Percentiles rank a stretch among this genome's conserved stretches.
Evolutionary conservation across 2,113 vertebrate species (phyloP).

Genomic region (Beaufortia kweichowensis): DNA sequence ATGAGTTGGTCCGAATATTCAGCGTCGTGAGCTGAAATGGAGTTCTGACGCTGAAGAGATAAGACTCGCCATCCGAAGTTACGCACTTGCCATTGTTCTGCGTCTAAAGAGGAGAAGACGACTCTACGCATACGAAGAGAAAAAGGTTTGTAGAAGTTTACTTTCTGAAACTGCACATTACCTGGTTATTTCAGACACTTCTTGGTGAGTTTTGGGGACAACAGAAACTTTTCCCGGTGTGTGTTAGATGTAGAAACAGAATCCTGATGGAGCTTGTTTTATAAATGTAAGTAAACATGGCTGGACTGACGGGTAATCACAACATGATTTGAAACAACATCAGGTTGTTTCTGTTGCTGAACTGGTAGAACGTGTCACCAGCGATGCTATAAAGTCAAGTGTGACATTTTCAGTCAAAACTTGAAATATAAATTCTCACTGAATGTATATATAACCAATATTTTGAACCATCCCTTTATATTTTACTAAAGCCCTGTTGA

Average conservation of each 20-base stretch:
- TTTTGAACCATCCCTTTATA: too few species aligned
- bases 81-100: constrained; percentile 45
- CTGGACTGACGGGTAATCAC: too few species aligned
- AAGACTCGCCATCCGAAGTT: constrained; percentile 63
- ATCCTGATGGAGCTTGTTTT: not conserved
- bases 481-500: too few species aligned
- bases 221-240: not conserved
- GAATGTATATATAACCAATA: too few species aligned
- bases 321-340: too few species aligned
- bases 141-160: not conserved
- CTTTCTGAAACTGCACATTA: not conserved
- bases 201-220: not conserved
- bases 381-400: too few species aligned
- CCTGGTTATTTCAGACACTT: not conserved
- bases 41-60: constrained; percentile 64
- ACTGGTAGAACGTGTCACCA: too few species aligned
- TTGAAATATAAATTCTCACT: too few species aligned
- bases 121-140: constrained; percentile 5
- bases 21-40: constrained; percentile 65
- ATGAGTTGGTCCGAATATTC: constrained; percentile 58
- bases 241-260: constrained; percentile 10
- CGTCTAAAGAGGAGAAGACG: constrained; percentile 4
- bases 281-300: not conserved
- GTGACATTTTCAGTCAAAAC: too few species aligned
- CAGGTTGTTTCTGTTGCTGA: too few species aligned